Conservation (phyloP, 2,113 vertebrate genomes). For the Phyllostomus hastatus region DNA sequence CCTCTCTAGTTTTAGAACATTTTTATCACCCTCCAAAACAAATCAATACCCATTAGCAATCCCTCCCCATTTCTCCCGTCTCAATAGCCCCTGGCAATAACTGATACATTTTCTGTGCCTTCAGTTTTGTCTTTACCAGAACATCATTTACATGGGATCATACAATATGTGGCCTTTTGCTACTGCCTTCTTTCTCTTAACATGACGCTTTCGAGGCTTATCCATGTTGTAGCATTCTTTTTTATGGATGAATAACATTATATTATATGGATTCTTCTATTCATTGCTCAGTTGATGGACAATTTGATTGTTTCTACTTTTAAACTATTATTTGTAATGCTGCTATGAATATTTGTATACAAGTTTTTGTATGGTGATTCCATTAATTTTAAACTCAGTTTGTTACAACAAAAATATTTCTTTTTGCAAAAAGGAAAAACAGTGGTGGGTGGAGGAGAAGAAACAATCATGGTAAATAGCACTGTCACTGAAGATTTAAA, state of each 20-base stretch:
- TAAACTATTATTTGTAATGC: neutral
- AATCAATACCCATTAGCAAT: neutral
- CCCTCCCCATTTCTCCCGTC: neutral
- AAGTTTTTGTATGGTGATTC: neutral
- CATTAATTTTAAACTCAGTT: neutral
- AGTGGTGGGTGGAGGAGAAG: neutral
- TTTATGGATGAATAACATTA: neutral
- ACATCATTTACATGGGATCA: neutral
- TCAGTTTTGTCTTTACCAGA: neutral
- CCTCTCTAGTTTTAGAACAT: neutral
- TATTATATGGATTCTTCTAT: neutral
- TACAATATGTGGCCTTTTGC: neutral
- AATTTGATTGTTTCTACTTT: neutral
- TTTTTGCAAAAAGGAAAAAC: neutral
- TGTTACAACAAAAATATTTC: neutral
- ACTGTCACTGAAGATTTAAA: neutral
- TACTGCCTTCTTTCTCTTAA: neutral
- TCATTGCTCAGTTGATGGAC: neutral
- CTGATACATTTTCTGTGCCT: neutral
- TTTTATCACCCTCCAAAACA: neutral
- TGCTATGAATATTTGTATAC: neutral
- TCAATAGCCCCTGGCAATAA: neutral
- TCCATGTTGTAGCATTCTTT: neutral
- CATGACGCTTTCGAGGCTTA: neutral
- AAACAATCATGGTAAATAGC: neutral